phyloP scores from a whole-genome alignment of 2,888 invertebrate genomes.

The Himalopsyche japonica region DNA sequence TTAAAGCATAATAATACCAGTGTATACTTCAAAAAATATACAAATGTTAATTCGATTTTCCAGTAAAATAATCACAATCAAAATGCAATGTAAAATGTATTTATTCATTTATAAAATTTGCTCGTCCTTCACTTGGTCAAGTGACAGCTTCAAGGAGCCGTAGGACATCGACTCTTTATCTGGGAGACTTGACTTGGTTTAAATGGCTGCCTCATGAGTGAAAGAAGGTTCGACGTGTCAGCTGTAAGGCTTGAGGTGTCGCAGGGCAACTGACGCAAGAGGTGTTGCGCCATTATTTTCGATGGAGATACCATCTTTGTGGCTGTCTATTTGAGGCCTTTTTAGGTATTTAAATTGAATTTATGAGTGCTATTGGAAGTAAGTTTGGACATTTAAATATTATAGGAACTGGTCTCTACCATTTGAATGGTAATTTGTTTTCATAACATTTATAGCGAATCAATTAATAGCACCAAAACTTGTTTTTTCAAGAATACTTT shows the following conservation, averaged over 20 bases:
- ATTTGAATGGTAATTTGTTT: not conserved
- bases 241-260: conserved; percentile 13
- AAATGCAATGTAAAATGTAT: not conserved
- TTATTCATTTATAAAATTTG: not conserved
- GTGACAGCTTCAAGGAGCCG: not conserved
- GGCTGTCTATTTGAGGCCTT: conserved; percentile 29
- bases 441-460: not conserved
- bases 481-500: not conserved
- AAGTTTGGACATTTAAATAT: not conserved
- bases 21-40: no score
- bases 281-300: conserved; percentile 37
- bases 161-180: not conserved
- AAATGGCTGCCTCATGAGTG: conserved; percentile 3
- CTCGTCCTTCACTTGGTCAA: not conserved
- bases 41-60: no score
- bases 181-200: not conserved
- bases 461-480: not conserved
- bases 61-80: not conserved
- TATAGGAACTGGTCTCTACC: not conserved
- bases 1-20: no score
- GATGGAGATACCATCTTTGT: conserved; percentile 29
- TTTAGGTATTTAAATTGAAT: conserved; percentile 28
- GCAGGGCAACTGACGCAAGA: conserved; percentile 4
- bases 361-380: conserved; percentile 13
- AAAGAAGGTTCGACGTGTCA: conserved; percentile 25